Percentiles rank a stretch among this genome's conserved stretches.
phyloP scores from a whole-genome alignment of 2,113 vertebrate species.

The Chaenogobius annularis region DNA sequence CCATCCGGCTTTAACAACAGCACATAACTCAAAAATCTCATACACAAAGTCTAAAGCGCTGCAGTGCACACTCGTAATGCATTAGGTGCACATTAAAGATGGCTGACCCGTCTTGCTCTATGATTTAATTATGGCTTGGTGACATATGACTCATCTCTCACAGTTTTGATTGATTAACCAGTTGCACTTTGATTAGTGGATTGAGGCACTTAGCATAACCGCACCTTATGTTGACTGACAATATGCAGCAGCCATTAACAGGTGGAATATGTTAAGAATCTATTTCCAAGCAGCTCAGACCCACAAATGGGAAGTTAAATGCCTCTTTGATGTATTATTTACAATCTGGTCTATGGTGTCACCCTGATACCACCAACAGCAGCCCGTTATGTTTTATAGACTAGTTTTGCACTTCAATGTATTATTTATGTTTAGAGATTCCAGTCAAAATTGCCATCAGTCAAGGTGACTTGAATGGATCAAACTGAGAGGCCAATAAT shows the following conservation, averaged over 20 bases:
- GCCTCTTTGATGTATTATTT: conserved; percentile 4
- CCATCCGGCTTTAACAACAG: conserved; percentile 43
- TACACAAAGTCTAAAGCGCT: conserved; percentile 22
- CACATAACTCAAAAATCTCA: conserved; percentile 51
- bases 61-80: conserved; percentile 31
- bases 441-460: conserved; percentile 28
- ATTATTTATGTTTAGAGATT: conserved; percentile 27
- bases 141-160: conserved; percentile 34
- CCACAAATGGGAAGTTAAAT: neutral
- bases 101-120: conserved; percentile 11
- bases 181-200: conserved; percentile 33
- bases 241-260: conserved; percentile 24
- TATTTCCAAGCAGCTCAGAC: neutral
- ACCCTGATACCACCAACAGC: conserved; percentile 3
- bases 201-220: conserved; percentile 37
- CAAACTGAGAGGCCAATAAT: conserved; percentile 35
- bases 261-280: conserved; percentile 1
- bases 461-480: conserved; percentile 46
- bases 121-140: conserved; percentile 29
- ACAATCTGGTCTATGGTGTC: neutral
- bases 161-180: conserved; percentile 36
- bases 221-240: conserved; percentile 29
- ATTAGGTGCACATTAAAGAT: conserved; percentile 48
- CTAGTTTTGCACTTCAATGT: conserved; percentile 8
- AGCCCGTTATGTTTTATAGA: conserved; percentile 14